These are phyloP conservation scores for Mallateleia sp. DNA, from an alignment of 2,888 invertebrate species.

Conservation along the genomic window DNA sequence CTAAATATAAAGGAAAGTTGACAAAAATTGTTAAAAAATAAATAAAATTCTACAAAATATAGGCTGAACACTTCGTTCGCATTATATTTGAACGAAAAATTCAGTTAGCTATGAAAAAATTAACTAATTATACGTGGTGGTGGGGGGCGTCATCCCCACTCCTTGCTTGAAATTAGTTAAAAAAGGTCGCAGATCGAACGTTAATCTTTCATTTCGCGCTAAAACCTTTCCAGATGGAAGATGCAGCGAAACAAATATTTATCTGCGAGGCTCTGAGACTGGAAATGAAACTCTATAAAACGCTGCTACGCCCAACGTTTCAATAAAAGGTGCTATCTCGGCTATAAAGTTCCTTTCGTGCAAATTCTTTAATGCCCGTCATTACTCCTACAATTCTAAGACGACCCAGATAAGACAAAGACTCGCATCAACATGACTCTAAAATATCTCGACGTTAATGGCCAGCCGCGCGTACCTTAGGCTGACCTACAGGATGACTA, in stretches of 20 bases:
- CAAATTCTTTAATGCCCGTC: conserved; percentile 73
- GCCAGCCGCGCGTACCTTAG: conserved; percentile 28
- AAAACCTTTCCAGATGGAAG: too few species aligned
- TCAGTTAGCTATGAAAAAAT: too few species aligned
- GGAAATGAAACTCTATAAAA: conserved; percentile 46
- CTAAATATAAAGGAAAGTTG: too few species aligned
- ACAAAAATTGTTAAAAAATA: too few species aligned
- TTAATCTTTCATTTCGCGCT: too few species aligned
- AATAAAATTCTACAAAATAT: too few species aligned
- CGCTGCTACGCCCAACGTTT: conserved; percentile 37
- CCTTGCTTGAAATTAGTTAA: too few species aligned
- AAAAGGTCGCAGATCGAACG: too few species aligned
- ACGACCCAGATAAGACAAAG: conserved; percentile 72
- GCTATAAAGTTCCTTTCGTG: conserved; percentile 58
- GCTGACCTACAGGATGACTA: conserved; percentile 46
- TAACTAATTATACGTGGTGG: too few species aligned
- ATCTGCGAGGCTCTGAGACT: neutral
- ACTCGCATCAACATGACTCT: conserved; percentile 67
- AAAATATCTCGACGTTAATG: conserved; percentile 70
- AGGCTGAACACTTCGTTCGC: too few species aligned
- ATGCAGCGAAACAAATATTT: conserved; percentile 3
- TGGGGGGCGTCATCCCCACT: too few species aligned
- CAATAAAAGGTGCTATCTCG: conserved; percentile 69
- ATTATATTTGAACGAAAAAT: too few species aligned
- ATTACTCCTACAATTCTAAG: conserved; percentile 59